phyloP scores from a whole-genome alignment of 2,888 invertebrate species.

The Chaitophorus viminalis region DNA sequence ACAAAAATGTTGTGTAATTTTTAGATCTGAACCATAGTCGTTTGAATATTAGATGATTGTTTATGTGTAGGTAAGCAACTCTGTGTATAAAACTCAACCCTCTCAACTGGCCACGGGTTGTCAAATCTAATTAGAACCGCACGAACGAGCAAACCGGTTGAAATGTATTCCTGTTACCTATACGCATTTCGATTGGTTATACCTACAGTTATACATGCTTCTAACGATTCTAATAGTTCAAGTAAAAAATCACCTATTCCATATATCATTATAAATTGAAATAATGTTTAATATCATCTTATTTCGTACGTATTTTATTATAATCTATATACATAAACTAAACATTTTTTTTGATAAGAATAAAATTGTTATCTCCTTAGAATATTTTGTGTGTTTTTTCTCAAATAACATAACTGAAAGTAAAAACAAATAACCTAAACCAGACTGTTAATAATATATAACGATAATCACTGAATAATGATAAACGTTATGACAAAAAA shows the following conservation, averaged over 20 bases:
- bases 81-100: constrained; percentile 26
- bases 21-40: background rate
- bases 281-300: background rate
- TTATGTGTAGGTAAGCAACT: background rate
- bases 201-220: constrained; percentile 11
- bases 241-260: constrained; percentile 4
- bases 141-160: constrained; percentile 38
- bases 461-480: background rate
- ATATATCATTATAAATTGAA: constrained; percentile 1
- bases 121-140: constrained; percentile 59
- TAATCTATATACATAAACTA: background rate
- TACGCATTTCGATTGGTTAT: background rate
- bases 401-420: background rate
- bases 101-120: constrained; percentile 26
- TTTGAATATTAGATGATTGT: constrained; percentile 42
- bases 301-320: background rate
- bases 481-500: no score
- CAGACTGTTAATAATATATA: background rate
- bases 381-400: background rate
- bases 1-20: constrained; percentile 15
- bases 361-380: background rate
- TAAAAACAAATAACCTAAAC: background rate
- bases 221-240: background rate
- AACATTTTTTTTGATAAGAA: background rate
- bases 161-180: constrained; percentile 34